These are phyloP conservation scores for Drosophila kikkawai DNA, from an alignment of 1,140 invertebrate genomes.

Conservation along the genomic window DNA sequence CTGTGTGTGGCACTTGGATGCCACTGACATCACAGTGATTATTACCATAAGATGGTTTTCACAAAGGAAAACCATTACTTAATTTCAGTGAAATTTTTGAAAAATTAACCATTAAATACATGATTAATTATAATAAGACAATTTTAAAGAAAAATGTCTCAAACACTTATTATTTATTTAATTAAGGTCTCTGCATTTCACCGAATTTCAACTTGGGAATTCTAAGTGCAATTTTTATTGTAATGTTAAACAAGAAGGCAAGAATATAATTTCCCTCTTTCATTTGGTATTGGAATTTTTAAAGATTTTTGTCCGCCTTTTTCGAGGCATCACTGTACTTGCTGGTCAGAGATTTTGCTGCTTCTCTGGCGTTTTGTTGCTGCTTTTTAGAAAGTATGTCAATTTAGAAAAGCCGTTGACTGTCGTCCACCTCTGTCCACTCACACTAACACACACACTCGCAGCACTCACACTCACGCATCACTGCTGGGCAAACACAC, in stretches of 20 bases:
- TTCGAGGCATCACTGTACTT: constrained; percentile 33
- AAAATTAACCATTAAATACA: not conserved
- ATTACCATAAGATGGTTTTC: not conserved
- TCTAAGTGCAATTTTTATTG: not conserved
- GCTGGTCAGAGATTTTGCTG: constrained; percentile 57
- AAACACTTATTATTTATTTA: too few relatives aligned
- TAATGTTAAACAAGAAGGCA: not conserved
- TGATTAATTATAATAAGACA: too few relatives aligned
- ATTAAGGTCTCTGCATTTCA: not conserved
- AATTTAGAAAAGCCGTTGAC: constrained; percentile 82
- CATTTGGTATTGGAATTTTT: not conserved
- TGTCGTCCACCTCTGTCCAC: constrained; percentile 63
- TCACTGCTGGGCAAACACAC: constrained; percentile 8
- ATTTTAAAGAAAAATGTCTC: too few relatives aligned
- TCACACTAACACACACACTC: constrained; percentile 29
- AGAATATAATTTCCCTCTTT: not conserved
- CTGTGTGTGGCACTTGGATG: constrained; percentile 27
- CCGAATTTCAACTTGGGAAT: not conserved
- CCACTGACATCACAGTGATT: constrained; percentile 21
- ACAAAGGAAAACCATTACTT: not conserved
- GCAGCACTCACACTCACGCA: constrained; percentile 16
- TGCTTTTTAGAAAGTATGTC: constrained; percentile 82
- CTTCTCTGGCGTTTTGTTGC: constrained; percentile 47
- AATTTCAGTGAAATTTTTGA: not conserved
- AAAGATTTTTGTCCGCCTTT: not conserved